A percentile compares a stretch with the other conserved stretches of the same genome.
Evolutionary conservation across 2,888 invertebrate genomes (phyloP).

Genomic region (Globia sparganii): DNA sequence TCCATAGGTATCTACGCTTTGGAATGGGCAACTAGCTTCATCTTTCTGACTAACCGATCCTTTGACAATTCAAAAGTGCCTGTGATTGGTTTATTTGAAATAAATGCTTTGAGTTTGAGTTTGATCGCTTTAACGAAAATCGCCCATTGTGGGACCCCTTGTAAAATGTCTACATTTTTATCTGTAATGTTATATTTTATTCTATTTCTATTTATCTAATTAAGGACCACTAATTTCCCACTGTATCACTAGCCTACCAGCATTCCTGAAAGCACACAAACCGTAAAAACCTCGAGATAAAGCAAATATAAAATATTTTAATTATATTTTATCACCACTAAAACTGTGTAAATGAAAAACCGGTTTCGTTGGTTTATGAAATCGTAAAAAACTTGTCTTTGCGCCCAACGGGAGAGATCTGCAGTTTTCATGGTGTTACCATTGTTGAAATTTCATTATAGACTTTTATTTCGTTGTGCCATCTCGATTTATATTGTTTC

Average conservation of each 20-base stretch:
- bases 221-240: slow-evolving; percentile 36
- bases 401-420: slow-evolving; percentile 72
- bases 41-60: too few relatives aligned
- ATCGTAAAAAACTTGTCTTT: slow-evolving; percentile 90
- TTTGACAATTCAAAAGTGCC: too few relatives aligned
- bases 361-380: slow-evolving; percentile 87
- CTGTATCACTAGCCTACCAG: slow-evolving; percentile 71
- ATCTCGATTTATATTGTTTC: slow-evolving; percentile 67
- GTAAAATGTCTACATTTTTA: too few relatives aligned
- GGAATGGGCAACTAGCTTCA: too few relatives aligned
- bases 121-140: too few relatives aligned
- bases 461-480: slow-evolving; percentile 70
- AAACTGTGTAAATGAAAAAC: slow-evolving; percentile 90
- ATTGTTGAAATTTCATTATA: slow-evolving; percentile 87
- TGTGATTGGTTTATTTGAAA: too few relatives aligned
- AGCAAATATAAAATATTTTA: slow-evolving; percentile 89
- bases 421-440: slow-evolving; percentile 85
- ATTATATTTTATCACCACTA: slow-evolving; percentile 90
- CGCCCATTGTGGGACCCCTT: too few relatives aligned
- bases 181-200: too few relatives aligned
- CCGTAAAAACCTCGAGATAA: slow-evolving; percentile 87
- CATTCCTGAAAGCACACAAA: slow-evolving; percentile 81
- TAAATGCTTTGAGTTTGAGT: too few relatives aligned
- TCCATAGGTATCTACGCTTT: too few relatives aligned
- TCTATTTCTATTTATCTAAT: background rate